Evolutionary conservation across 2,113 vertebrate genomes (phyloP), one percentile per base, ranked within the genome.

Genomic region (Esox niger): DNA sequence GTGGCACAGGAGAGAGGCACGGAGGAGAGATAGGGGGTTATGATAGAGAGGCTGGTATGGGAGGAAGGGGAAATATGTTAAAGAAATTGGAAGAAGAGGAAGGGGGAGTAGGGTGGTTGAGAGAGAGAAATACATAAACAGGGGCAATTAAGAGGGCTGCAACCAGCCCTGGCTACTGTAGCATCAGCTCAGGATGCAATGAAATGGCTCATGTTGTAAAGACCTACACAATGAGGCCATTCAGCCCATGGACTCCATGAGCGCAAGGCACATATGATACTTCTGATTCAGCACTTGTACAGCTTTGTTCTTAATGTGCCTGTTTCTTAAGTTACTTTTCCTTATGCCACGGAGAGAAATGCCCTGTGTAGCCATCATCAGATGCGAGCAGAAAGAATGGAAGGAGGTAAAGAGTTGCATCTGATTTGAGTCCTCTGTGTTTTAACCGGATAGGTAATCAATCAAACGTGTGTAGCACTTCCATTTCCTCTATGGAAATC

Each of bases 131-230:
- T n/a, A 29, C 10, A 6, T n/a, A 0, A 13, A 29, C 11, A 25
- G 5, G 15, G 55, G 6, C 20, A 25, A 21, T 2, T 15, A 27
- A 8, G 15, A 6, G 73, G 80, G 78, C 82, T 84, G 80, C 83
- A 82, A 72, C 78, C 86, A 75, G 79, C 79, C 82, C 84, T 76
- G 52, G 63, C 75, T 85, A 81, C 70, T 76, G 72, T 79, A 75
- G 73, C 83, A 71, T 76, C 70, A 63, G 77, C 82, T 84, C 64
- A 67, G 81, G 86, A 82, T 87, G 77, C 82, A 90, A 91, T 85
- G 79, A 91, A 91, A 90, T 85, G 85, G 86, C 83, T 80, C 83
- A 86, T 91, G 86, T 87, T 81, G 88, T 87, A 84, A 81, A 90
- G 86, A 81, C 76, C 74, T 79, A 69, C 80, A 59, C 30, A 91